Evolutionary conservation across 2,888 invertebrate species (phyloP), one percentile per base, ranked within the genome.

Genomic region (Eupithecia inturbata): DNA sequence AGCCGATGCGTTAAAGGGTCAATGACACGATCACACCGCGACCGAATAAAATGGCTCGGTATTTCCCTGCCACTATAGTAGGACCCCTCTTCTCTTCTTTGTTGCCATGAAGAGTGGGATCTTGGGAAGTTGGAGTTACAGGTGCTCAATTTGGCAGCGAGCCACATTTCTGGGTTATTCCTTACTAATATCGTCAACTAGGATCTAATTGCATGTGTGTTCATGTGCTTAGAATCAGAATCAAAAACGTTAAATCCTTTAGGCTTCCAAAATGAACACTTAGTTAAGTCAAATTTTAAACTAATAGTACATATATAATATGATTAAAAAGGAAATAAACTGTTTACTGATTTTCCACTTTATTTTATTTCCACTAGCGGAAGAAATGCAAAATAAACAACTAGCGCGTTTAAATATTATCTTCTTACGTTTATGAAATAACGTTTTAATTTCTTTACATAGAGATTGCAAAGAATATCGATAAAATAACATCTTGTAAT

Each of bases 1-100:
- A 88, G 81, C 88, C 87, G 87, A 89, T 90, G 89, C 90, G 90
- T 92, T 92, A 91, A 89, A 87, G 84, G 93, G 92, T 92, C 93
- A 93, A 91, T 93, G 93, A 93, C 93, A 91, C 88, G 81, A 78
- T 82, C 82, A 79, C 82, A 81, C 82, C 80, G 84, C 85, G 83
- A 84, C 85, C 85, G 84, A 84, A 88, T 86, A 82, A 87, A 87
- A 83, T 84, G 87, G 87, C 87, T 85, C 81, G 77, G 80, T 76
- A 70, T 72, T 74, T 70, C 66, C 36, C 72, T 72, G 75, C 89
- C 87, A 87, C 41, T 81, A n/a, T 79, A 78, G 71, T 78, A 74
- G 80, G 91, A 84, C 75, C 90, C 79, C 75, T 77, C 45, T 70
- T 75, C 75, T 79, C 72, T 62, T 73, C 33, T 69, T 41, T 70